Base-by-base conservation (phyloP, 2,113 vertebrate genomes). In the Phyllopteryx taeniolatus region DNA sequence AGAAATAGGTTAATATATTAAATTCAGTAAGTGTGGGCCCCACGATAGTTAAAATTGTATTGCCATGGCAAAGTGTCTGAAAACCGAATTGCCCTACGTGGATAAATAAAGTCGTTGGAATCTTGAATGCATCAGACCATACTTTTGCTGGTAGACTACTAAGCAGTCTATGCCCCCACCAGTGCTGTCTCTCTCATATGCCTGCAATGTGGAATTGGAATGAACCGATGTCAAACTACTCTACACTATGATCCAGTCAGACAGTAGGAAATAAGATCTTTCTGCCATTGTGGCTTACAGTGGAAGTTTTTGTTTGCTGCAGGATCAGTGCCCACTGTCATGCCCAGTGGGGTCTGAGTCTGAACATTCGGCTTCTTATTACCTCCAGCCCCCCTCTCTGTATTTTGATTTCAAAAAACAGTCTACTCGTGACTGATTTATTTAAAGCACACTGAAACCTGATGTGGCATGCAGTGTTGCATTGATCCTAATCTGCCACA, bases 401-500 rank as follows among this genome's bases (percentile, higher is more conserved):
- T 17, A 12, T 63, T 63, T 63, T 43, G 35, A 9, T 43, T 63
- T 43, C 8, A 43, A 20, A 42, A 20, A 63, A 63, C 39, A 64
- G n/a, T n/a, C 39, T 13, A n/a, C 62, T 64, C 4, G 39, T 64
- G 62, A 64, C 62, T 44, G 39, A 11, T 22, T 43, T 64, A 64
- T 64, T 64, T 64, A 44, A 43, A 64, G 42, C 39, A 2, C 39
- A 44, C 10, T 64, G 39, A 64, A 64, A 64, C 39, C 11, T 64
- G 42, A 64, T 44, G 39, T 44, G 39, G 39, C 42, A 5, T 65
- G 42, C 63, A 14, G 20, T 46, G 42, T 65, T 46, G 20, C 42
- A 43, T 39, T 63, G 35, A 63, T 63, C 61, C 61, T 44, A 65
- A 46, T 65, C n/a, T 22, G 63, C 20, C 63, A 44, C 63, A 65